A percentile compares a stretch with the other conserved stretches of the same genome.
These are phyloP conservation scores for Tetheella fluctuosa DNA, from an alignment of 2,888 invertebrate species.

Conservation along the genomic window DNA sequence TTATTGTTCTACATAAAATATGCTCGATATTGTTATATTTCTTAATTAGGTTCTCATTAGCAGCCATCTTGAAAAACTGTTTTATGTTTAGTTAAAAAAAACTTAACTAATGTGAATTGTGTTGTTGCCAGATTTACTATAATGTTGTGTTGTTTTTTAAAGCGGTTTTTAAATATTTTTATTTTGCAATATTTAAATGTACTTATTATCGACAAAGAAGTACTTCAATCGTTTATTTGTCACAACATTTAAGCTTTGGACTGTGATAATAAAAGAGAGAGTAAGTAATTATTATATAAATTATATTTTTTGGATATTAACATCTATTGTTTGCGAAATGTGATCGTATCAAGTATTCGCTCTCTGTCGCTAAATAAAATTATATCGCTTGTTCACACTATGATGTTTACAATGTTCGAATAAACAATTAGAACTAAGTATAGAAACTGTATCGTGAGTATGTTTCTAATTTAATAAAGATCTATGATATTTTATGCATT, in stretches of 20 bases:
- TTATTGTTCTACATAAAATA: neutral
- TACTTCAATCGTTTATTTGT: constrained; percentile 33
- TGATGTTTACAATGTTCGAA: constrained; percentile 26
- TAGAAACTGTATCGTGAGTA: constrained; percentile 30
- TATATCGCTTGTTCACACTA: constrained; percentile 32
- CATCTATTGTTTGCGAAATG: constrained; percentile 48
- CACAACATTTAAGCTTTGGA: constrained; percentile 67
- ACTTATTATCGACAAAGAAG: constrained; percentile 12
- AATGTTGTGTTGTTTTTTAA: neutral
- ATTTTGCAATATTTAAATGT: neutral
- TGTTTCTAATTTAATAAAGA: constrained; percentile 72
- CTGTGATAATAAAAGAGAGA: constrained; percentile 79
- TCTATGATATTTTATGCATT: constrained; percentile 46
- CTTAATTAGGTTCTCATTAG: neutral
- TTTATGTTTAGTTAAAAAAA: neutral
- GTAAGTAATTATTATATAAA: constrained; percentile 52
- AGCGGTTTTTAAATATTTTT: neutral
- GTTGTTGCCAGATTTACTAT: neutral
- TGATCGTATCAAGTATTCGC: constrained; percentile 42
- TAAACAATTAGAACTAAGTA: constrained; percentile 28
- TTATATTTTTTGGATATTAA: constrained; percentile 55
- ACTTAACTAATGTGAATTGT: neutral
- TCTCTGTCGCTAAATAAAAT: constrained; percentile 50
- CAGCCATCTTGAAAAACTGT: neutral
- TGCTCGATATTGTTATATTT: neutral